phyloP scores from a whole-genome alignment of 1,140 invertebrate genomes.

The Akabosia matsudoensis region DNA sequence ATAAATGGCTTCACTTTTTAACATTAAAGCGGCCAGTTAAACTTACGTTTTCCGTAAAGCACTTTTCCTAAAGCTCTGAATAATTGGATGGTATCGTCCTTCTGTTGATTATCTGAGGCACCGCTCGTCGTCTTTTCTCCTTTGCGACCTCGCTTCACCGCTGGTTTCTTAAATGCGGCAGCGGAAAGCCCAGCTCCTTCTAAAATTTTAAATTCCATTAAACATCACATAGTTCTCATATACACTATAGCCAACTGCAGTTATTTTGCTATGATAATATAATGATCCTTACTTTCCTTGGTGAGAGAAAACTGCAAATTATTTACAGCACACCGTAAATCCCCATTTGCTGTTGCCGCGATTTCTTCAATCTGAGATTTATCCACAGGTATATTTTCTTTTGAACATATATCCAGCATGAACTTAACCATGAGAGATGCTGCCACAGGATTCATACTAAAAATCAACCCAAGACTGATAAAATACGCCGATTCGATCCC shows the following conservation, averaged over 20 bases:
- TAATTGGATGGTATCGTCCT: constrained; percentile 39
- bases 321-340: constrained; percentile 42
- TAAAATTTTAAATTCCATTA: too few relatives aligned
- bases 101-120: neutral
- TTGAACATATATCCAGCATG: constrained; percentile 19
- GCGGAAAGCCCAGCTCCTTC: neutral
- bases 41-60: constrained; percentile 41
- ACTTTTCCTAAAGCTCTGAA: constrained; percentile 44
- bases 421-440: constrained; percentile 34
- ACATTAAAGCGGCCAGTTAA: neutral
- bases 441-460: constrained; percentile 43
- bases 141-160: constrained; percentile 3
- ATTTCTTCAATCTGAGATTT: constrained; percentile 21
- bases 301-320: constrained; percentile 38
- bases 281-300: constrained; percentile 17
- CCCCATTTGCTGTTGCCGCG: constrained; percentile 31
- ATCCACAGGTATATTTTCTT: constrained; percentile 20
- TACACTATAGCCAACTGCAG: too few relatives aligned
- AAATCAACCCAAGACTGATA: constrained; percentile 5
- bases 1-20: too few relatives aligned
- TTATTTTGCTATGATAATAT: too few relatives aligned
- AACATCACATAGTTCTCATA: too few relatives aligned
- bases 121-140: neutral
- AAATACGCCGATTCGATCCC: neutral
- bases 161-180: neutral